phyloP scores from a whole-genome alignment of 2,888 invertebrate genomes.

The Drepanosiphum platanoidis region DNA sequence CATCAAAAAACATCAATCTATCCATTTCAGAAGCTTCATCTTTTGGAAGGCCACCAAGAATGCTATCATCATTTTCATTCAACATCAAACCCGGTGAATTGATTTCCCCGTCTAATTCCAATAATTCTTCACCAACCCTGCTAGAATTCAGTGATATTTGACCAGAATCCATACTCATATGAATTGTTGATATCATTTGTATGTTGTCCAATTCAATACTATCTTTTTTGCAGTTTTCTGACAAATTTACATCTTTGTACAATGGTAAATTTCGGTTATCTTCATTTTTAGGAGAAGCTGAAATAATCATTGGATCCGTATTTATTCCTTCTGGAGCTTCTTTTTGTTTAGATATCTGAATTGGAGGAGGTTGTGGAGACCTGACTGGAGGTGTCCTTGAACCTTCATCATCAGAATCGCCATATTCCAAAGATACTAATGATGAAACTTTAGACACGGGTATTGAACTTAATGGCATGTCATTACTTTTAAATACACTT shows the following conservation, averaged over 20 bases:
- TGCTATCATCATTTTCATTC: slow-evolving; percentile 61
- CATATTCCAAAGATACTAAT: slow-evolving; percentile 72
- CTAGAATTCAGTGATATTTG: slow-evolving; percentile 58
- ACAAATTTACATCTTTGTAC: slow-evolving; percentile 65
- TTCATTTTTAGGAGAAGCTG: slow-evolving; percentile 61
- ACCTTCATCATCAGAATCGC: slow-evolving; percentile 73
- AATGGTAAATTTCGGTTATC: slow-evolving; percentile 63
- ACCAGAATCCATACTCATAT: slow-evolving; percentile 57
- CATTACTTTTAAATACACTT: slow-evolving; percentile 63
- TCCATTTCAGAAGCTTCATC: slow-evolving; percentile 60
- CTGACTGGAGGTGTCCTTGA: slow-evolving; percentile 66
- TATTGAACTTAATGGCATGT: slow-evolving; percentile 61
- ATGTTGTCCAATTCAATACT: slow-evolving; percentile 65
- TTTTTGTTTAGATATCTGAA: slow-evolving; percentile 51
- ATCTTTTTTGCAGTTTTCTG: slow-evolving; percentile 65
- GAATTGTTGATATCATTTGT: slow-evolving; percentile 62
- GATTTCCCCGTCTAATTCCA: slow-evolving; percentile 55
- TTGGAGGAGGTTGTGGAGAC: slow-evolving; percentile 58
- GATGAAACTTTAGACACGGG: slow-evolving; percentile 69
- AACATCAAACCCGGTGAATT: slow-evolving; percentile 53
- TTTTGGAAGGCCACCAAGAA: slow-evolving; percentile 57
- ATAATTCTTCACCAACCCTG: slow-evolving; percentile 56
- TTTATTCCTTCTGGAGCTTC: slow-evolving; percentile 59
- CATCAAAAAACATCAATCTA: slow-evolving; percentile 58
- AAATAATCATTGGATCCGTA: slow-evolving; percentile 58